A percentile compares a stretch with the other conserved stretches of the same genome.
phyloP scores from a whole-genome alignment of 1,140 invertebrate genomes.

The Fragariocoptes setiger region DNA sequence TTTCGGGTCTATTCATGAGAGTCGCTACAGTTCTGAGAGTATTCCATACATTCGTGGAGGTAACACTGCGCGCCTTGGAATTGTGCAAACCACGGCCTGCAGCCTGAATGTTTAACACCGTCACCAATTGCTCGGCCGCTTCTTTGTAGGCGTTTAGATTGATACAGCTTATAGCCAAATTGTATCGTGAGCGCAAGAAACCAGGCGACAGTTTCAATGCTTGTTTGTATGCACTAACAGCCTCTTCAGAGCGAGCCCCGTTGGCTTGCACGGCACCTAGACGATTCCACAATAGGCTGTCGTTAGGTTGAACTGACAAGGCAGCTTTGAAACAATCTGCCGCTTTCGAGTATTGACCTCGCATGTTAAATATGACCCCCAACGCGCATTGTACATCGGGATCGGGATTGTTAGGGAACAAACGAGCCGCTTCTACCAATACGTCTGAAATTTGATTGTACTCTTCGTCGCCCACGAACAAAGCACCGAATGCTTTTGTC shows the following conservation, averaged over 20 bases:
- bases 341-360: constrained; percentile 74
- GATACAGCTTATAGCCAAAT: constrained; percentile 87
- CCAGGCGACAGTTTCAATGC: constrained; percentile 69
- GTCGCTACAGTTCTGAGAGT: constrained; percentile 63
- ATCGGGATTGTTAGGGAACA: constrained; percentile 41
- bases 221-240: constrained; percentile 70
- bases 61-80: constrained; percentile 18
- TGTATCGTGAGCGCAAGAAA: constrained; percentile 81
- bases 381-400: constrained; percentile 79
- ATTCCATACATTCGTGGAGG: constrained; percentile 81
- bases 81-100: constrained; percentile 26
- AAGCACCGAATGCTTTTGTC: background rate
- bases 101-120: constrained; percentile 65
- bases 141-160: constrained; percentile 77
- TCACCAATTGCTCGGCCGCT: constrained; percentile 74
- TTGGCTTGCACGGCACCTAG: constrained; percentile 87
- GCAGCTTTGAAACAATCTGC: constrained; percentile 79
- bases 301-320: constrained; percentile 44
- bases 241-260: constrained; percentile 67
- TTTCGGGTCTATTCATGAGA: constrained; percentile 44
- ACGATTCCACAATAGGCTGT: constrained; percentile 84
- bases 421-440: constrained; percentile 50
- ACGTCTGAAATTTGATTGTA: constrained; percentile 38
- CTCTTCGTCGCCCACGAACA: constrained; percentile 22
- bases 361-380: constrained; percentile 77